These are phyloP conservation scores for Eudyptes chrysolophus DNA, from an alignment of 2,113 vertebrate species.

Conservation along the genomic window DNA sequence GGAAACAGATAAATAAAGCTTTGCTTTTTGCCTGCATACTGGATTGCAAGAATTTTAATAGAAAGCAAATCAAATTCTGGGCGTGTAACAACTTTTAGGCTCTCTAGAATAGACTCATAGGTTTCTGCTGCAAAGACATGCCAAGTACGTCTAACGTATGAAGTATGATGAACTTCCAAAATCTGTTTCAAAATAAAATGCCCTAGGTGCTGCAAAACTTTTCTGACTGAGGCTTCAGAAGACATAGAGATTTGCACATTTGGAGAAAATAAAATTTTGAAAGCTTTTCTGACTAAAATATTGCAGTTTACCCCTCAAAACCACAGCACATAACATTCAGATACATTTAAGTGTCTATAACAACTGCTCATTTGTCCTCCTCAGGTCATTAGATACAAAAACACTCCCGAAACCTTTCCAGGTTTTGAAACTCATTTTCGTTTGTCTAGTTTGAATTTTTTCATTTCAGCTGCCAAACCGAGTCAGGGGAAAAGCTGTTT, in stretches of 20 bases:
- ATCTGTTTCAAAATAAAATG: not conserved
- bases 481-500: constrained; percentile 57
- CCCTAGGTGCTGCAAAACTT: not conserved
- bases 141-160: not conserved
- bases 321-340: not conserved
- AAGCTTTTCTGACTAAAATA: not conserved
- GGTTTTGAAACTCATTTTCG: not conserved
- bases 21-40: not conserved
- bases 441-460: constrained; percentile 5
- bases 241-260: not conserved
- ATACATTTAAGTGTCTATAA: not conserved
- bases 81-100: not conserved
- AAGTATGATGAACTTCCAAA: not conserved
- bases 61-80: not conserved
- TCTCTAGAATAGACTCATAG: not conserved
- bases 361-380: constrained; percentile 12
- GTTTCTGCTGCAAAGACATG: not conserved
- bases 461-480: constrained; percentile 56
- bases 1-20: not conserved
- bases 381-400: not conserved
- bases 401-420: not conserved
- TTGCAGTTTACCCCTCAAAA: not conserved
- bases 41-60: not conserved
- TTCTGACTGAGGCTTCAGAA: not conserved
- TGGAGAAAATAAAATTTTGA: not conserved